phyloP scores from a whole-genome alignment of 2,888 invertebrate genomes.

The Caenorhabditis imperialis region DNA sequence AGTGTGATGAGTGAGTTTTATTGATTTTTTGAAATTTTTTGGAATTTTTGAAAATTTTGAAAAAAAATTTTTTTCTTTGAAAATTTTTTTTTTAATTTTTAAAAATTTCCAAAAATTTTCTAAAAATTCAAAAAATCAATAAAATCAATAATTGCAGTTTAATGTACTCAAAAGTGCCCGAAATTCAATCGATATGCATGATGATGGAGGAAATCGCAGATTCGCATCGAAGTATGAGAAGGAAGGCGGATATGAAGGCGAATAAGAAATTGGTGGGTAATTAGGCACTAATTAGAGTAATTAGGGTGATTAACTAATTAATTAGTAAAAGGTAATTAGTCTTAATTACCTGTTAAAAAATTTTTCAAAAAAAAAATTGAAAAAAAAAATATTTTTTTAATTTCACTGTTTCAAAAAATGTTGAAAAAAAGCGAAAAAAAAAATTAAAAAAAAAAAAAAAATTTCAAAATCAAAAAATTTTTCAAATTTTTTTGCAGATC shows the following conservation, averaged over 20 bases:
- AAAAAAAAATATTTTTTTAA: background rate
- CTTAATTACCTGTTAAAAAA: background rate
- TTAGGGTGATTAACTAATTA: too few species aligned
- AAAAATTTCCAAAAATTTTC: background rate
- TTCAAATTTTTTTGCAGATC: conserved; percentile 56
- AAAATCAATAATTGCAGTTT: conserved; percentile 19
- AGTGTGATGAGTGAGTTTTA: conserved; percentile 39
- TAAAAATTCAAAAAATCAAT: background rate
- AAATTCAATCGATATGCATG: conserved; percentile 65
- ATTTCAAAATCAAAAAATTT: too few species aligned
- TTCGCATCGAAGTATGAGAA: conserved; percentile 64
- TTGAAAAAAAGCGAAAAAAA: too few species aligned
- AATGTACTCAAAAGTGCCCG: conserved; percentile 57
- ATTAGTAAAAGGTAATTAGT: background rate
- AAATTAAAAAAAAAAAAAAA: too few species aligned
- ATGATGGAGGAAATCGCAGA: conserved; percentile 71
- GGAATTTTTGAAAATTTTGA: too few species aligned
- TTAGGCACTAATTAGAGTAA: too few species aligned
- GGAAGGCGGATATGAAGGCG: conserved; percentile 56
- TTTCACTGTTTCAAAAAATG: background rate
- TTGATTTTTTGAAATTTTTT: background rate
- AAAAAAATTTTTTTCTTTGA: too few species aligned
- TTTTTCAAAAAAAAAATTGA: background rate
- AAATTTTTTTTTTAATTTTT: background rate
- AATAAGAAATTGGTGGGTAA: conserved; percentile 46